Evolutionary conservation across 1,140 invertebrate genomes (phyloP), one percentile per base, ranked within the genome.

Genomic region (Leptinotarsa undecemlineata): DNA sequence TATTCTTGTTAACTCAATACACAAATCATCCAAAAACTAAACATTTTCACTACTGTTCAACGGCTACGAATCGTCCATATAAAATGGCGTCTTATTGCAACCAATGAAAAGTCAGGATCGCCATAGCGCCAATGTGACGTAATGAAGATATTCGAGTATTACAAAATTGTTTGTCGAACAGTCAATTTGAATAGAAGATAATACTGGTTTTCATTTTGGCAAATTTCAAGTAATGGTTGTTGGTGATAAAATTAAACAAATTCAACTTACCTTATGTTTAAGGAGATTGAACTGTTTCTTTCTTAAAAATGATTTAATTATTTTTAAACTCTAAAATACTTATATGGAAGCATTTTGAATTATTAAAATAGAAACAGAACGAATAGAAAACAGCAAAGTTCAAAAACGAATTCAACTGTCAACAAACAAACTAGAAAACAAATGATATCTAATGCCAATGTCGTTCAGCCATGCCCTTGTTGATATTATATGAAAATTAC

Each of bases 381-480:
- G 60, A 64, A 72, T 64, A 64, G 51, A 63, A 63, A 72, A 72
- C 26, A 72, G 60, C 61, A 72, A 72, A 64, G 42, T 63, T 72
- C 62, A 72, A 72, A 72, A 72, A 72, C 71, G 48, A 72, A 64
- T 72, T 72, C 71, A 72, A 72, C 71, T 72, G 71, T 72, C 71
- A 72, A 72, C 61, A 72, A 57, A 57, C n/a, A 67, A 67, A 67
- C 42, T 67, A 67, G 42, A 42, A 67, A 67, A 67, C 64, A 67
- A 67, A 33, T 67, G 64, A 19, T 26, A 17, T 19, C 6, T 57
- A 57, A n/a, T 19, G n/a, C n/a, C 51, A 42, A 42, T 42, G 33
- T 42, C 33, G 33, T 11, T 42, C 2, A 42, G 33, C 8, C 8
- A 42, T 42, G 33, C 33, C 33, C 8, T 11, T 11, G 33, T 42